Conservation (phyloP, 2,113 vertebrate species). For the Prunella himalayana region DNA sequence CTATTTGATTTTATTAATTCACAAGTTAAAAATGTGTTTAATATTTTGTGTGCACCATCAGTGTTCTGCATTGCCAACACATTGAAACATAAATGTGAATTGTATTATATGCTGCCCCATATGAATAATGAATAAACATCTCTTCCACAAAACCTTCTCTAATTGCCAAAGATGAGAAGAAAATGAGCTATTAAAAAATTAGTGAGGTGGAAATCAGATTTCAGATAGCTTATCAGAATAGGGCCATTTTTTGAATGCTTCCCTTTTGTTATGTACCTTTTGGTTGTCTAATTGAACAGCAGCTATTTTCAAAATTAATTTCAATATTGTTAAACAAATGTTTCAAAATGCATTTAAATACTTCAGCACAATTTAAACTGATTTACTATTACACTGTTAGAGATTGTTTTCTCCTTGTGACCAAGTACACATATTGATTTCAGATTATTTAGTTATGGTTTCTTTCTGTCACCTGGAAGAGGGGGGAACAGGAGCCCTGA, state of each 20-base stretch:
- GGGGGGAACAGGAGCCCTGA: accelerated
- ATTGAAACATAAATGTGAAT: not conserved
- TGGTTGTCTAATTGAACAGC: not conserved
- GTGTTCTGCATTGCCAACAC: not conserved
- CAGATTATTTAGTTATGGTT: not conserved
- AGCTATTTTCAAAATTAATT: not conserved
- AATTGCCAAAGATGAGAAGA: not conserved
- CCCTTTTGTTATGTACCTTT: not conserved
- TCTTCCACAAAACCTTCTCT: not conserved
- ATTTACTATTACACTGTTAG: not conserved
- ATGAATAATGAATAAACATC: not conserved
- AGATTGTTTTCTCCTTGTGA: not conserved
- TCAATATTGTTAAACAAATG: not conserved
- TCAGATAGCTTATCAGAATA: not conserved
- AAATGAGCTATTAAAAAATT: not conserved
- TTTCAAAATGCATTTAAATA: not conserved
- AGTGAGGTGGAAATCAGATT: not conserved
- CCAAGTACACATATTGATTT: not conserved
- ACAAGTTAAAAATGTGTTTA: not conserved
- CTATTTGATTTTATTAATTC: not conserved
- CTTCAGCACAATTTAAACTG: not conserved
- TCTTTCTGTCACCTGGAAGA: not conserved
- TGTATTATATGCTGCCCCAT: not conserved
- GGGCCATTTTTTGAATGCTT: not conserved
- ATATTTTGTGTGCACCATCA: accelerated